Conservation (phyloP, 2,797 vertebrate genomes). For the Enteromius paludinosus region DNA sequence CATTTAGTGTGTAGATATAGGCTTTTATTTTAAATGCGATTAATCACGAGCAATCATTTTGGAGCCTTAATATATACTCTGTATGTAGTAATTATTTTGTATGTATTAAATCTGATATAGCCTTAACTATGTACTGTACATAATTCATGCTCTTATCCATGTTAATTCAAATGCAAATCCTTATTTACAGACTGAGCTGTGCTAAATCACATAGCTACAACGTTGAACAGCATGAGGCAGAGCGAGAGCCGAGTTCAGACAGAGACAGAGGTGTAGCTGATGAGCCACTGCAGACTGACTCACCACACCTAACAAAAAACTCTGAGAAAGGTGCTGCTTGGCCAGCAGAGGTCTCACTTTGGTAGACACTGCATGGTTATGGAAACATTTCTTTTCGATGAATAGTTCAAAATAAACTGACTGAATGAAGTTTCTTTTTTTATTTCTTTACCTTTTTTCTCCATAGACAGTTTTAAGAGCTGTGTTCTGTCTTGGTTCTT, state of each 20-base stretch:
- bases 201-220: slow-evolving; percentile 63
- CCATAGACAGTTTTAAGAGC: slow-evolving; percentile 72
- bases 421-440: neutral
- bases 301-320: slow-evolving; percentile 5
- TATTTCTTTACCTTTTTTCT: neutral
- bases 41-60: too few relatives aligned
- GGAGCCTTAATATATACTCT: neutral
- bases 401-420: neutral
- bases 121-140: neutral
- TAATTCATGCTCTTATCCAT: neutral
- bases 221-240: slow-evolving; percentile 64
- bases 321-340: slow-evolving; percentile 59
- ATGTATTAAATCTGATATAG: neutral
- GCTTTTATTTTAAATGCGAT: too few relatives aligned
- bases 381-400: neutral
- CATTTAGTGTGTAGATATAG: too few relatives aligned
- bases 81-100: neutral
- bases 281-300: slow-evolving; percentile 22
- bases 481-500: slow-evolving; percentile 83
- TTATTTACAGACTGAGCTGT: slow-evolving; percentile 63
- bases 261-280: neutral
- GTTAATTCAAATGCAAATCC: neutral
- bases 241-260: neutral
- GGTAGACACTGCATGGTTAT: neutral
- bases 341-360: neutral